Conservation (phyloP, 2,888 invertebrate genomes). For the Stegophylla sp. region DNA sequence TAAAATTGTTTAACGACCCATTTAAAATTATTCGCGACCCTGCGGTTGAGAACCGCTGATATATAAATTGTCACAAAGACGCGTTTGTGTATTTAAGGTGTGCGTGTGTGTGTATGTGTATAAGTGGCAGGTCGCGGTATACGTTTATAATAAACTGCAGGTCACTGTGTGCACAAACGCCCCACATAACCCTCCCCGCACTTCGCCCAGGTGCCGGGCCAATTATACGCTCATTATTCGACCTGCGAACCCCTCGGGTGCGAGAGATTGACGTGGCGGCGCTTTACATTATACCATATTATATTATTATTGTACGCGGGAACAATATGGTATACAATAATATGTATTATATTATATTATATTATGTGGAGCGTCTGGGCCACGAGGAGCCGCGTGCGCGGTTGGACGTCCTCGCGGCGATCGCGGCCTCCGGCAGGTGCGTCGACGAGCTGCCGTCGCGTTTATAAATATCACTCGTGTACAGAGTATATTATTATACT, state of each 20-base stretch:
- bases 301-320: background rate
- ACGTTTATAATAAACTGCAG: background rate
- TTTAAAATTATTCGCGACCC: no score
- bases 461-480: no score
- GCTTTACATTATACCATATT: background rate
- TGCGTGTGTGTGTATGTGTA: no score
- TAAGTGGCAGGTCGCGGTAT: background rate
- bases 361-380: conserved; percentile 33
- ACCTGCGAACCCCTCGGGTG: conserved; percentile 8
- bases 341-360: background rate
- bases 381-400: conserved; percentile 4
- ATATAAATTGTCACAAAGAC: background rate
- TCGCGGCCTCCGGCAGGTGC: conserved; percentile 41
- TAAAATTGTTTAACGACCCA: no score
- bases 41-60: no score
- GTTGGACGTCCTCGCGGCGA: conserved; percentile 38
- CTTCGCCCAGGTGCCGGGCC: background rate
- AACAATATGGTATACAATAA: no score
- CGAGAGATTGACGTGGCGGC: conserved; percentile 30
- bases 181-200: background rate
- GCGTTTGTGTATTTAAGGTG: no score
- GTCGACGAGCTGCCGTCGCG: background rate
- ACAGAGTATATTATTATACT: background rate
- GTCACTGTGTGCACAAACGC: background rate
- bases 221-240: conserved; percentile 58